A percentile compares a stretch with the other conserved stretches of the same genome.
These are phyloP conservation scores for Tigriopus japonicus DNA, from an alignment of 1,140 invertebrate genomes.

Conservation along the genomic window DNA sequence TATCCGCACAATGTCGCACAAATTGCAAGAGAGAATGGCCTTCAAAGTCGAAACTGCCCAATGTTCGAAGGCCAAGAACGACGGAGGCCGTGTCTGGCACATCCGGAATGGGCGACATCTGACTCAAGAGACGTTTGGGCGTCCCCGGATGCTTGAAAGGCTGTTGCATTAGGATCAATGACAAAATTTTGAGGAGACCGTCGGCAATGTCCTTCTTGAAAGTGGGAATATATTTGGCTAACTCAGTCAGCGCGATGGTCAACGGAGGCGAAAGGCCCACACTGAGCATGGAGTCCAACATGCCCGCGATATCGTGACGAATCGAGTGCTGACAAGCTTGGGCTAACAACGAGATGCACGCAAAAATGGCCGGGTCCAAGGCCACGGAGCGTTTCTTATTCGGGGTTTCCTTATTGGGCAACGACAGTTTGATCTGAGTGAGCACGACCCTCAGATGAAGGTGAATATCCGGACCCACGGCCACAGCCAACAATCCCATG, in stretches of 20 bases:
- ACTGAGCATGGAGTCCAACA: constrained; percentile 69
- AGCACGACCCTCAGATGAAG: constrained; percentile 62
- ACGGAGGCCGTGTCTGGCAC: constrained; percentile 42
- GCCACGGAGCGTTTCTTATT: constrained; percentile 23
- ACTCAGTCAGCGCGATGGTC: constrained; percentile 69
- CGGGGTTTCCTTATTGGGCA: constrained; percentile 43
- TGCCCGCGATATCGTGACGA: constrained; percentile 57
- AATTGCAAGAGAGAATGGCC: constrained; percentile 42
- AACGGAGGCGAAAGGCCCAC: constrained; percentile 63
- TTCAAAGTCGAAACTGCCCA: constrained; percentile 92
- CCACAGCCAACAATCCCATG: constrained; percentile 71
- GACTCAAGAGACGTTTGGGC: constrained; percentile 17
- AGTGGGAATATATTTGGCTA: constrained; percentile 66
- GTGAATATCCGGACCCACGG: constrained; percentile 63
- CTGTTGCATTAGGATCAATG: constrained; percentile 70
- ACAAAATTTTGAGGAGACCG: constrained; percentile 66
- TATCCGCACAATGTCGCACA: constrained; percentile 73
- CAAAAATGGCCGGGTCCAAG: constrained; percentile 76
- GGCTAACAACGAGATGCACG: constrained; percentile 79
- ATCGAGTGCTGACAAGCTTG: constrained; percentile 47
- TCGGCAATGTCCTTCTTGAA: constrained; percentile 80
- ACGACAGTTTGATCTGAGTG: constrained; percentile 54
- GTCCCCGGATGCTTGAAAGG: constrained; percentile 56
- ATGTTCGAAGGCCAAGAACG: constrained; percentile 74
- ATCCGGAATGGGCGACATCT: constrained; percentile 10